phyloP scores from a whole-genome alignment of 1,140 invertebrate genomes.

The Zaprionus davidi region DNA sequence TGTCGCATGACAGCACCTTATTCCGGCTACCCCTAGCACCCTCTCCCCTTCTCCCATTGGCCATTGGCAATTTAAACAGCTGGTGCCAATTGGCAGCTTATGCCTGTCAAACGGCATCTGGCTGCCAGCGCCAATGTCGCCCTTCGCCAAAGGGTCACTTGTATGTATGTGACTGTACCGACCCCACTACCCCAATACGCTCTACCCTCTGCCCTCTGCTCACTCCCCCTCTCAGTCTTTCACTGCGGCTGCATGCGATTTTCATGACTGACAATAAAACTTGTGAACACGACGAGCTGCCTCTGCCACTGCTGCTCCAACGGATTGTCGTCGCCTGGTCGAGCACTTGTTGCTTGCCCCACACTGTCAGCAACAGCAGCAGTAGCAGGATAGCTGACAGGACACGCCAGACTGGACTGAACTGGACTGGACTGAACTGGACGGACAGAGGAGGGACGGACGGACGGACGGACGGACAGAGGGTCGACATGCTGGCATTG shows the following conservation, averaged over 20 bases:
- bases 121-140: constrained; percentile 1
- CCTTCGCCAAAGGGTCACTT: not conserved
- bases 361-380: not conserved
- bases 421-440: not conserved
- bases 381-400: not conserved
- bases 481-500: constrained; percentile 30
- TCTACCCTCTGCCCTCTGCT: not conserved
- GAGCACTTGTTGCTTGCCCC: constrained; percentile 33
- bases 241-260: constrained; percentile 16
- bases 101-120: constrained; percentile 40
- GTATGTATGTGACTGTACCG: not conserved
- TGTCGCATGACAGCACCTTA: constrained; percentile 8
- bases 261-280: constrained; percentile 12
- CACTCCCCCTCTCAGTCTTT: not conserved
- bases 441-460: not conserved
- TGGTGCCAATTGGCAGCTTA: constrained; percentile 58
- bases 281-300: constrained; percentile 9
- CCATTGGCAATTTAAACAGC: constrained; percentile 11
- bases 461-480: not conserved
- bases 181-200: not conserved
- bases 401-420: not conserved
- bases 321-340: constrained; percentile 17
- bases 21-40: not conserved
- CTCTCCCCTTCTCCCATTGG: not conserved
- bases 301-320: not conserved